Evolutionary conservation across 2,888 invertebrate genomes (phyloP).

Genomic region (Sesia bembeciformis): DNA sequence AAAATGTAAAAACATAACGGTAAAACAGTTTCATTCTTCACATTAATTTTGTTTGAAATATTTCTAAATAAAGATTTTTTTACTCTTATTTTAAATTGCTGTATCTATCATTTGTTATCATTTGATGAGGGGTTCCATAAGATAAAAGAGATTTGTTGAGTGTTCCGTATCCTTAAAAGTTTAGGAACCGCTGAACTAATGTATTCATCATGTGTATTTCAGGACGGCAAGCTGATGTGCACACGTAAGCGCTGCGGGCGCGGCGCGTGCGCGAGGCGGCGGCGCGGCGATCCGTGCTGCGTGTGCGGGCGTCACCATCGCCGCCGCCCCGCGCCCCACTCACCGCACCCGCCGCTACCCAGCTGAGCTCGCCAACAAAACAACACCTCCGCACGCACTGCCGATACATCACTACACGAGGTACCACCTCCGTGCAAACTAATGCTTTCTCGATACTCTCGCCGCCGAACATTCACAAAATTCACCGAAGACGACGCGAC

Average conservation of each 20-base stretch:
- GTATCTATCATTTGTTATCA: too few species aligned
- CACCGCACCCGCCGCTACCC: slow-evolving; percentile 21
- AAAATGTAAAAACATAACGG: too few species aligned
- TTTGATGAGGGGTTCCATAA: too few species aligned
- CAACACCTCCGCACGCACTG: background rate
- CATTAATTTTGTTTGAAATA: too few species aligned
- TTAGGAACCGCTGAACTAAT: too few species aligned
- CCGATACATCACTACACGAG: background rate
- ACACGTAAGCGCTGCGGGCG: slow-evolving; percentile 87
- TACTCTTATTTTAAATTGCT: too few species aligned
- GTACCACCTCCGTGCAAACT: background rate
- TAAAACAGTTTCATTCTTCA: too few species aligned
- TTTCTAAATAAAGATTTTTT: too few species aligned
- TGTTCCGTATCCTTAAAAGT: too few species aligned
- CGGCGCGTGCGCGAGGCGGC: slow-evolving; percentile 75
- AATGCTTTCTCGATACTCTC: background rate
- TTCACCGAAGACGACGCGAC: background rate
- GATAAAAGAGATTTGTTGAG: too few species aligned
- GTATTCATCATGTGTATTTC: slow-evolving; percentile 6
- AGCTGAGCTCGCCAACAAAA: slow-evolving; percentile 4
- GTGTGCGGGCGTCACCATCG: slow-evolving; percentile 74
- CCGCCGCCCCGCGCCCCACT: slow-evolving; percentile 36
- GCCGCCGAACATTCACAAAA: background rate
- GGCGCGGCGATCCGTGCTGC: slow-evolving; percentile 76
- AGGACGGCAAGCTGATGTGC: slow-evolving; percentile 89